Percentiles rank a stretch among this genome's conserved stretches.
phyloP scores from a whole-genome alignment of 1,140 invertebrate species.

The Drosophila littoralis region DNA sequence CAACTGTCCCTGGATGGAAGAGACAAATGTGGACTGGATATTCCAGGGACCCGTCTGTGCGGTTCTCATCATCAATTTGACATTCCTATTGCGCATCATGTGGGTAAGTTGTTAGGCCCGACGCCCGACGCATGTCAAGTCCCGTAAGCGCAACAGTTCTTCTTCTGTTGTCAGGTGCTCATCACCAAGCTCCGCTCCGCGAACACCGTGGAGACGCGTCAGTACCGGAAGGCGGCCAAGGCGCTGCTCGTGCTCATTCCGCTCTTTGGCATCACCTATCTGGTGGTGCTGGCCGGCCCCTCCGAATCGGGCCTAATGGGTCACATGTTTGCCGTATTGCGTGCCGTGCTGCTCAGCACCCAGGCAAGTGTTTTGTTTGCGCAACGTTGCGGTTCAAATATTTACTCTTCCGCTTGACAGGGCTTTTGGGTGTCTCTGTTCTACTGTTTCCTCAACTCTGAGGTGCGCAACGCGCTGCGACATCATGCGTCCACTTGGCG shows the following conservation, averaged over 20 bases:
- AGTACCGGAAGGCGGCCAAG: conserved; percentile 95
- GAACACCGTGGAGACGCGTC: conserved; percentile 93
- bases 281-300: conserved; percentile 91
- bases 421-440: conserved; percentile 94
- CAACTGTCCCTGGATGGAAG: conserved; percentile 89
- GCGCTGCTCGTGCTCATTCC: conserved; percentile 94
- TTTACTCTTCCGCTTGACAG: conserved; percentile 51
- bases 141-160: no score
- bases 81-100: conserved; percentile 96
- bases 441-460: conserved; percentile 96
- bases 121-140: not conserved
- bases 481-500: conserved; percentile 93
- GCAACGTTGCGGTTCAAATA: conserved; percentile 2
- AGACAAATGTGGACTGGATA: conserved; percentile 91
- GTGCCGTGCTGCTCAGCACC: conserved; percentile 91
- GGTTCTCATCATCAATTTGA: conserved; percentile 92
- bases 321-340: conserved; percentile 87
- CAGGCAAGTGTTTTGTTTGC: conserved; percentile 85
- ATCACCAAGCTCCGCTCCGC: conserved; percentile 96
- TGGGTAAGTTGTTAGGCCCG: conserved; percentile 89
- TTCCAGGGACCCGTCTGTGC: conserved; percentile 90
- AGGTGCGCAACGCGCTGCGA: conserved; percentile 93
- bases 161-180: conserved; percentile 86
- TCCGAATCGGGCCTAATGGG: conserved; percentile 87
- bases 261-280: conserved; percentile 93